phyloP scores from a whole-genome alignment of 1,140 invertebrate genomes.

The Myzus persicae region DNA sequence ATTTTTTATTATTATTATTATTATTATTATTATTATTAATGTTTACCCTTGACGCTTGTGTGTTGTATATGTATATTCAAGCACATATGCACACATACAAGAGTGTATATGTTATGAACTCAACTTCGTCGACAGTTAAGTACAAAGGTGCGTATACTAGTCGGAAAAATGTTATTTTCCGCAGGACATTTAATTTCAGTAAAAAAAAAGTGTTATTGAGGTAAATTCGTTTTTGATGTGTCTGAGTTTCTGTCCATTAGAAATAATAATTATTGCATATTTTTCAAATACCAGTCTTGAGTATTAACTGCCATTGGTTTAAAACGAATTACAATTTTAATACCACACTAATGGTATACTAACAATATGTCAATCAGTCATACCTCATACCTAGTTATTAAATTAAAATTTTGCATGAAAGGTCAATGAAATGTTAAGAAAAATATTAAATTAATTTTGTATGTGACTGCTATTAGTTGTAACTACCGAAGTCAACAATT shows the following conservation, averaged over 20 bases:
- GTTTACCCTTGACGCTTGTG: neutral
- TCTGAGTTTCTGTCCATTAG: neutral
- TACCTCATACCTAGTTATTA: neutral
- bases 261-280: neutral
- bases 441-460: too few relatives aligned
- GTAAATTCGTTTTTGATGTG: neutral
- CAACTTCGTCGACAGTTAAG: neutral
- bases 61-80: too few relatives aligned
- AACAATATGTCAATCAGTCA: neutral
- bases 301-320: neutral
- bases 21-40: neutral
- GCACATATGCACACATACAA: neutral
- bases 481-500: too few relatives aligned
- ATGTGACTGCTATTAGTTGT: too few relatives aligned
- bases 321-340: neutral
- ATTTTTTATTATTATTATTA: too few relatives aligned
- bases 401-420: neutral
- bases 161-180: neutral
- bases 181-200: neutral
- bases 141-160: neutral
- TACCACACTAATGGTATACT: neutral
- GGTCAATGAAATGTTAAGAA: neutral
- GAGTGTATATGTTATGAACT: neutral
- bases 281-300: neutral
- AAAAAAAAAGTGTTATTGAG: neutral